A percentile compares a stretch with the other conserved stretches of the same genome.
Conservation (phyloP, 2,797 vertebrate species). For the Pelodytes ibericus region DNA sequence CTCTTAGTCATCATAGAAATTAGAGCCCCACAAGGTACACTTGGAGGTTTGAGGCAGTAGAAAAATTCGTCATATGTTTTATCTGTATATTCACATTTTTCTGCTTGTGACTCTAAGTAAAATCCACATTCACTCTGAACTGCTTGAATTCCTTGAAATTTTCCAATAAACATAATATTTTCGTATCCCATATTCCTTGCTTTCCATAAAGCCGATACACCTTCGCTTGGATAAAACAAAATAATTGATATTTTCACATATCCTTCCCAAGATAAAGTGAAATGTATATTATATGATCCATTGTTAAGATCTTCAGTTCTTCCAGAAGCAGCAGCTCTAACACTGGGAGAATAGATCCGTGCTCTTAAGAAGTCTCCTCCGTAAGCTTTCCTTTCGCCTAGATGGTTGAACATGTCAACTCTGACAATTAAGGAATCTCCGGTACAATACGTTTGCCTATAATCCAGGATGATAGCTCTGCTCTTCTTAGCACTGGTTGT, state of each 20-base stretch:
- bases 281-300: too few relatives aligned
- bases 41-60: constrained; percentile 47
- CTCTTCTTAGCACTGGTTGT: constrained; percentile 56
- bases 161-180: constrained; percentile 46
- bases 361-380: constrained; percentile 61
- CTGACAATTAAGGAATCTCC: constrained; percentile 54
- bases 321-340: constrained; percentile 54
- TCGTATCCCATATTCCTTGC: constrained; percentile 53
- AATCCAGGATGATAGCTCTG: constrained; percentile 39
- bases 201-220: constrained; percentile 56
- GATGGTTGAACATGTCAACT: constrained; percentile 48
- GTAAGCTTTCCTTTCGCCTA: constrained; percentile 56
- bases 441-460: constrained; percentile 31
- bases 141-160: constrained; percentile 34
- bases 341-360: constrained; percentile 51
- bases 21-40: constrained; percentile 32
- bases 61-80: constrained; percentile 58
- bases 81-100: constrained; percentile 57
- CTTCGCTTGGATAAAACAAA: constrained; percentile 59
- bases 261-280: constrained; percentile 62
- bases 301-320: too few relatives aligned
- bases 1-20: constrained; percentile 13
- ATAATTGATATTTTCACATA: constrained; percentile 46
- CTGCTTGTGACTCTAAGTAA: constrained; percentile 6
- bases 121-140: constrained; percentile 44